These are phyloP conservation scores for Nasonia longicornis DNA, from an alignment of 1,140 invertebrate species.

Conservation along the genomic window DNA sequence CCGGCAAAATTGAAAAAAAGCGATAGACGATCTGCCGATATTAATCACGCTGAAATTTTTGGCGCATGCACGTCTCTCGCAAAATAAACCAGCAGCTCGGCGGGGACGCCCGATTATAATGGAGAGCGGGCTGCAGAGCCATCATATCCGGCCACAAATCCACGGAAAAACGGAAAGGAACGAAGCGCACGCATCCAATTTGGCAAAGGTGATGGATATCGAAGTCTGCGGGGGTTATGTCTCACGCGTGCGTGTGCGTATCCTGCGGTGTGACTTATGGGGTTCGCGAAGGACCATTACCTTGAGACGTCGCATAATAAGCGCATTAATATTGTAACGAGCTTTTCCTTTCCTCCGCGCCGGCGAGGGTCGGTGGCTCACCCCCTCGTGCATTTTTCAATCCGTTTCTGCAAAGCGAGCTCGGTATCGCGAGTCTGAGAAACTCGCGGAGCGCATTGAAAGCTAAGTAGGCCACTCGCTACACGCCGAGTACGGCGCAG, in stretches of 20 bases:
- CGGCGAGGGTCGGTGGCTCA: too few species aligned
- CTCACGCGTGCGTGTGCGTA: neutral
- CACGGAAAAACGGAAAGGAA: neutral
- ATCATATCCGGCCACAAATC: neutral
- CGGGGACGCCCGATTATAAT: too few species aligned
- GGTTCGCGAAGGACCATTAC: conserved; percentile 34
- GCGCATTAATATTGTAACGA: conserved; percentile 49
- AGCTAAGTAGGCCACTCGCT: neutral
- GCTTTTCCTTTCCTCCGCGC: neutral
- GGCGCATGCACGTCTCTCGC: too few species aligned
- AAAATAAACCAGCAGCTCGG: too few species aligned
- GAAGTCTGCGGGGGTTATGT: too few species aligned
- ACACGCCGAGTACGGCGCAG: neutral
- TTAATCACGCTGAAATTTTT: neutral
- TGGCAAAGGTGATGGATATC: neutral
- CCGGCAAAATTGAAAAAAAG: neutral
- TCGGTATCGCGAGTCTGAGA: neutral
- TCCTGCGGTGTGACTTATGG: conserved; percentile 43
- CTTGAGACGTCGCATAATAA: conserved; percentile 47
- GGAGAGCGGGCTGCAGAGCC: too few species aligned
- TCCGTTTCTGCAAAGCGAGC: neutral
- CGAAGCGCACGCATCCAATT: neutral
- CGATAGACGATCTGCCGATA: too few species aligned
- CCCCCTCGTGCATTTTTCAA: neutral
- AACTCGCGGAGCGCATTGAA: neutral